Conservation (phyloP, 2,113 vertebrate genomes). For the Phrynocephalus versicolor region DNA sequence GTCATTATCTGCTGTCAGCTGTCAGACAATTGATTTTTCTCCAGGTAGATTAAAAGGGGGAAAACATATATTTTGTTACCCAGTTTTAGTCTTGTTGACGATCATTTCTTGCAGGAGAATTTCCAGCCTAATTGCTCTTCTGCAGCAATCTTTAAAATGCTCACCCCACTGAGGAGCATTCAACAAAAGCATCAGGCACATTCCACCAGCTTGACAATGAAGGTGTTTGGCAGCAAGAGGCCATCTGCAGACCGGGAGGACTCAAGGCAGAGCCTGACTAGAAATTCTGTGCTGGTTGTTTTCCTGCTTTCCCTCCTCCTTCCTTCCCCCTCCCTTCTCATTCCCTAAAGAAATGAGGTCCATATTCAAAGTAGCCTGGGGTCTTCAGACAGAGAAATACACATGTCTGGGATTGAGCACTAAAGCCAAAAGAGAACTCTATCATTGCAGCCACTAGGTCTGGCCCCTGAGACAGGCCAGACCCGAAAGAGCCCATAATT, state of each 20-base stretch:
- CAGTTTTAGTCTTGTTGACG: slow-evolving; percentile 26
- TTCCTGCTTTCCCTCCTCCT: slow-evolving; percentile 28
- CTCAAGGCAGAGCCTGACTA: slow-evolving; percentile 59
- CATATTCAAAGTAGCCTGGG: slow-evolving; percentile 71
- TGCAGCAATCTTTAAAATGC: slow-evolving; percentile 20
- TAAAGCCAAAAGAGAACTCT: slow-evolving; percentile 60
- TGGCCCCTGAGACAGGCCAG: slow-evolving; percentile 53
- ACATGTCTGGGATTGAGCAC: slow-evolving; percentile 66
- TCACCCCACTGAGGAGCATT: background rate
- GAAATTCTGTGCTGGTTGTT: slow-evolving; percentile 62
- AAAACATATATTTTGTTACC: background rate
- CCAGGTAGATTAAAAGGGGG: slow-evolving; percentile 14
- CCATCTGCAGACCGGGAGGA: slow-evolving; percentile 56
- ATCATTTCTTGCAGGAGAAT: slow-evolving; percentile 34
- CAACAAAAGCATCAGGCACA: slow-evolving; percentile 38
- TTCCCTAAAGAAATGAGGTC: slow-evolving; percentile 60
- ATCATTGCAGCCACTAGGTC: slow-evolving; percentile 65
- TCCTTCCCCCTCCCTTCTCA: slow-evolving; percentile 41
- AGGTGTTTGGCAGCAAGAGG: slow-evolving; percentile 56
- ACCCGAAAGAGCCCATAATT: slow-evolving; percentile 62
- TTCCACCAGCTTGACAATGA: slow-evolving; percentile 37
- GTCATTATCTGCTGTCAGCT: background rate
- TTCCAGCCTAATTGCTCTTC: slow-evolving; percentile 32
- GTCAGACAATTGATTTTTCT: slow-evolving; percentile 34
- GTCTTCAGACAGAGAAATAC: slow-evolving; percentile 72